Conservation (phyloP, 2,888 invertebrate genomes). For the Merodon equestris region DNA sequence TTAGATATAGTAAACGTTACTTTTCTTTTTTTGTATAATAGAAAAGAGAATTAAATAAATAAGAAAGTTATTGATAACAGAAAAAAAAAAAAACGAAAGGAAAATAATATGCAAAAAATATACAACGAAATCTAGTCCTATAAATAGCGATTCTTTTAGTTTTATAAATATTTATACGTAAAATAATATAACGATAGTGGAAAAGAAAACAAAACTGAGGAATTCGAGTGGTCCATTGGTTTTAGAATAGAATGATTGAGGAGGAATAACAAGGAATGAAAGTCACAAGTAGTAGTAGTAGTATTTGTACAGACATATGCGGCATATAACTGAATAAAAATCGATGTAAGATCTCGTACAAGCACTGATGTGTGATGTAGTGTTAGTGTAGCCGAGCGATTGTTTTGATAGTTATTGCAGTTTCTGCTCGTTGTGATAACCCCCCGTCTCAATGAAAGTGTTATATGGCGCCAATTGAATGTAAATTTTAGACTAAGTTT, state of each 20-base stretch:
- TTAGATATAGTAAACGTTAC: constrained; percentile 28
- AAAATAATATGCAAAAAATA: constrained; percentile 23
- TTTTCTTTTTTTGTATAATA: neutral
- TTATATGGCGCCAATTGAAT: too few relatives aligned
- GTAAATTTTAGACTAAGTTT: neutral
- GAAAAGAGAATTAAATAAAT: constrained; percentile 13
- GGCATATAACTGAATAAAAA: neutral
- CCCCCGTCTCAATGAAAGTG: too few relatives aligned
- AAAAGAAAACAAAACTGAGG: constrained; percentile 3
- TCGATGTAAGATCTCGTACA: neutral
- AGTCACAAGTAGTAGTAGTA: constrained; percentile 27
- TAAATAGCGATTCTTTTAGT: constrained; percentile 3
- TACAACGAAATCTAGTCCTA: constrained; percentile 20
- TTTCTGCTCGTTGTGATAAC: too few relatives aligned
- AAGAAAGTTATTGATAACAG: constrained; percentile 27
- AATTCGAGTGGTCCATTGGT: constrained; percentile 45
- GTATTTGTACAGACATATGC: neutral
- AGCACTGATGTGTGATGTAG: neutral
- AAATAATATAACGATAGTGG: neutral
- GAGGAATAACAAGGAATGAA: constrained; percentile 40
- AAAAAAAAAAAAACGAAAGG: constrained; percentile 25
- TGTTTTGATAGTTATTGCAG: constrained; percentile 10
- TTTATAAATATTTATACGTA: neutral
- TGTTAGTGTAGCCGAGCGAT: constrained; percentile 2
- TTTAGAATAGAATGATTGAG: constrained; percentile 10